Evolutionary conservation across 2,888 invertebrate genomes (phyloP), one percentile per base, ranked within the genome.

Genomic region (Mimas tiliae): DNA sequence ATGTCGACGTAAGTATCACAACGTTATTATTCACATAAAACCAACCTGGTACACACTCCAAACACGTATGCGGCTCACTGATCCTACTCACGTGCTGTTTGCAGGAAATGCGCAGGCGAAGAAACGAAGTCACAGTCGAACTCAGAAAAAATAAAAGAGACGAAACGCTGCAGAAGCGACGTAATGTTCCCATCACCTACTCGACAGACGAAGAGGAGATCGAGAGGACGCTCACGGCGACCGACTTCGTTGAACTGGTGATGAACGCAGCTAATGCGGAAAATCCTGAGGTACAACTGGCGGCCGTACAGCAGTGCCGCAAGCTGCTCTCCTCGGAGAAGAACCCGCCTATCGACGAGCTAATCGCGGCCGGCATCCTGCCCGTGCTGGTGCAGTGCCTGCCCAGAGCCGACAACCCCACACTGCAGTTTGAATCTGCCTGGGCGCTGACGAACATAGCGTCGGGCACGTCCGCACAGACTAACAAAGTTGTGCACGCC

Each of bases 391-490:
- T 99, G 66, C 94, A 95, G 74, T 99, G 99, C 93, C 95, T 99
- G 73, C 96, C 97, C 74, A 95, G 96, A 79, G 95, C 97, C 79
- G 97, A 98, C 85, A 97, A 97, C 85, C 97, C 98, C 63, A 95
- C 97, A 74, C 94, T 99, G 77, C 99, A 99, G 88, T 99, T 99
- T 86, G 99, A 99, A 93, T 98, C 99, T 47, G 98, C 99, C 7
- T 99, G 99, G 99, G 99, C 99, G 62, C 92, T 99, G 77, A 99
- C 99, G 79, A 99, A 99, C 86, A 99, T 99, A 80, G 99, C 98
- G 11, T 97, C 97, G 0, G 98, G 99, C 67, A 98, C 98, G 65
- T 98, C 98, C 8, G 95, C 96, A 77, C 99, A 99, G 93, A 99
- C 99, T 64, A 96, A 94, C 95, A 92, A 97, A 82, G 99, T 99